Evolutionary conservation across 2,797 vertebrate species (phyloP).

Genomic region (Discoglossus pictus): DNA sequence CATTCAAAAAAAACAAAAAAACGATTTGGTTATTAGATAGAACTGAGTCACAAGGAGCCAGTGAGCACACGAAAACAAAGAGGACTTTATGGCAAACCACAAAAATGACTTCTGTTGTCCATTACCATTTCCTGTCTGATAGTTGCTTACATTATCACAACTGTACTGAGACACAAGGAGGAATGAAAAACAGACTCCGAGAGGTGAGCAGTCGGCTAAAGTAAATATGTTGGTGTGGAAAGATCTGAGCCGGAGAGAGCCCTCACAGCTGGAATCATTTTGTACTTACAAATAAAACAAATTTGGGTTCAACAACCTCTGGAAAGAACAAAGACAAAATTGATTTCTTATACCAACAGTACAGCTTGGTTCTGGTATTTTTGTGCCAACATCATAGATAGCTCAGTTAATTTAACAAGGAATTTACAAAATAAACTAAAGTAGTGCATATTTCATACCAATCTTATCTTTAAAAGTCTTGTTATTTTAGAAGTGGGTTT

Average conservation of each 20-base stretch:
- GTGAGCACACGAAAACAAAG: slow-evolving; percentile 22
- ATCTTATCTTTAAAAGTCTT: too few relatives aligned
- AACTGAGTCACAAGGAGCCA: slow-evolving; percentile 29
- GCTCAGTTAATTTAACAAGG: too few relatives aligned
- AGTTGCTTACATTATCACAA: slow-evolving; percentile 38
- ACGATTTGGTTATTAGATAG: not conserved
- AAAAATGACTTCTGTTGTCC: slow-evolving; percentile 6
- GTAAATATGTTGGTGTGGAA: slow-evolving; percentile 35
- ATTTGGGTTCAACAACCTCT: slow-evolving; percentile 41
- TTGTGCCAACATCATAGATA: too few relatives aligned
- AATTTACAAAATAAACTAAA: too few relatives aligned
- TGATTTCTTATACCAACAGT: not conserved
- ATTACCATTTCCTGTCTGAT: slow-evolving; percentile 36
- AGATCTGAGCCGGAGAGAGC: not conserved
- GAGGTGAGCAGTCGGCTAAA: slow-evolving; percentile 38
- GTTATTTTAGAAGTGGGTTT: too few relatives aligned
- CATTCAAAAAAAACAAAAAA: not conserved
- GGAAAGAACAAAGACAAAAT: slow-evolving; percentile 10
- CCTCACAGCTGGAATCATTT: slow-evolving; percentile 30
- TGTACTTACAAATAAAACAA: slow-evolving; percentile 33
- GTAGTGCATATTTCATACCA: too few relatives aligned
- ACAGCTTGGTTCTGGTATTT: too few relatives aligned
- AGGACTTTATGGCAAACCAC: slow-evolving; percentile 40
- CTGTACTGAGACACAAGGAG: slow-evolving; percentile 42
- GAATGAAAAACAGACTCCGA: slow-evolving; percentile 42